Conservation (phyloP, 2,113 vertebrate species). For the Cyphomyrus plagiostoma region DNA sequence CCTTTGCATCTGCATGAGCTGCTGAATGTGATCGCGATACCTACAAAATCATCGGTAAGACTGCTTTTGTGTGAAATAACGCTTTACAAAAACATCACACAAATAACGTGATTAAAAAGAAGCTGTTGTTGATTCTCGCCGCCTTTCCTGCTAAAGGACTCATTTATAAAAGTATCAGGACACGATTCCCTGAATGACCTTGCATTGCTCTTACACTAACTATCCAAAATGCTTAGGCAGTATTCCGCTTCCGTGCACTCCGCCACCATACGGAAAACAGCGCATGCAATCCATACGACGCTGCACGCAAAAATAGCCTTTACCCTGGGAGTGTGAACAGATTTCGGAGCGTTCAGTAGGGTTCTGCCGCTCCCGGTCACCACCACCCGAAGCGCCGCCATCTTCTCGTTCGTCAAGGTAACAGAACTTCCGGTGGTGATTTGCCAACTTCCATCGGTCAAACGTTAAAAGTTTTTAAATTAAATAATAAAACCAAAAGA, state of each 20-base stretch:
- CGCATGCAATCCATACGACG: neutral
- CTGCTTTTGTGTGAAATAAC: neutral
- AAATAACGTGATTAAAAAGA: neutral
- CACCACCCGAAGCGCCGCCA: constrained; percentile 62
- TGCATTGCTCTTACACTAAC: neutral
- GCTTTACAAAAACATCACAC: neutral
- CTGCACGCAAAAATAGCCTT: neutral
- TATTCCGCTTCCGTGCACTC: neutral
- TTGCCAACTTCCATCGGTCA: neutral
- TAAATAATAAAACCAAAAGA: neutral
- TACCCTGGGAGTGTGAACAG: constrained; percentile 50
- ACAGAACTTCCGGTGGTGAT: constrained; percentile 10
- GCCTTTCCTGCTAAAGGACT: neutral
- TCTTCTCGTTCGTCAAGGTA: constrained; percentile 39
- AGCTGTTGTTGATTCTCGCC: neutral
- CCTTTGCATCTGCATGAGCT: neutral
- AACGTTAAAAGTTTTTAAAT: neutral
- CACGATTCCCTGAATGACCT: constrained; percentile 15
- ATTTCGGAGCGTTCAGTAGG: constrained; percentile 51
- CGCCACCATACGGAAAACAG: neutral
- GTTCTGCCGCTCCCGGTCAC: constrained; percentile 53
- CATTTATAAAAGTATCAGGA: neutral
- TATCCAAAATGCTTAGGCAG: neutral
- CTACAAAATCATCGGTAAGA: neutral
- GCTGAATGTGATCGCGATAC: neutral